Percentiles rank a stretch among this genome's conserved stretches.
Conservation (phyloP, 2,797 vertebrate species). For the Enoplosus armatus region DNA sequence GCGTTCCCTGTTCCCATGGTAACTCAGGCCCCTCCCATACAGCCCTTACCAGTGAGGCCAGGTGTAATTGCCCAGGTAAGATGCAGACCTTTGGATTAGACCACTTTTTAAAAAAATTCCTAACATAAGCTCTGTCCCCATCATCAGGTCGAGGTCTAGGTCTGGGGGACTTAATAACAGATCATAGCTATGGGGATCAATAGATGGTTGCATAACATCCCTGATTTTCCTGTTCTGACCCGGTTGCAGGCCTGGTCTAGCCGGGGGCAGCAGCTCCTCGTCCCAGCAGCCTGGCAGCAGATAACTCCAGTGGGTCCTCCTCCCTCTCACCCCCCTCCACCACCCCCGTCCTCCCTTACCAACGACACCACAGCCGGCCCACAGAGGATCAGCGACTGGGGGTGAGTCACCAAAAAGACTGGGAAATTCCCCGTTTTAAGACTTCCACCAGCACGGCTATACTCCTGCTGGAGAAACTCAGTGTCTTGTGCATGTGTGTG, state of each 20-base stretch:
- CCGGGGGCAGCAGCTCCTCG: conserved; percentile 92
- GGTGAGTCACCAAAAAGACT: conserved; percentile 83
- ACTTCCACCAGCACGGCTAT: not conserved
- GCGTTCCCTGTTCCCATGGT: conserved; percentile 94
- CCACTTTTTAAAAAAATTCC: too few relatives aligned
- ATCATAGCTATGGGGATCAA: not conserved
- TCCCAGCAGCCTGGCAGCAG: conserved; percentile 96
- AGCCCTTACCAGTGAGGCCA: conserved; percentile 92
- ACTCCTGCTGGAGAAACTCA: not conserved
- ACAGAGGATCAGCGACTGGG: conserved; percentile 94
- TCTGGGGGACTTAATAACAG: not conserved
- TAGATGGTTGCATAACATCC: not conserved
- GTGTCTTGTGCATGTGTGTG: not conserved
- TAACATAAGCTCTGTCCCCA: not conserved
- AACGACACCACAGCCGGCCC: conserved; percentile 89
- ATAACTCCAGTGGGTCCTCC: conserved; percentile 85
- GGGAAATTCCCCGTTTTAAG: conserved; percentile 30
- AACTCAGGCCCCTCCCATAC: conserved; percentile 93
- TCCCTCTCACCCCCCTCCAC: conserved; percentile 78
- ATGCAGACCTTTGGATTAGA: not conserved
- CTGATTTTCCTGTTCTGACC: not conserved
- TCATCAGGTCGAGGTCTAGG: too few relatives aligned
- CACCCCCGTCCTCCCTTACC: conserved; percentile 88
- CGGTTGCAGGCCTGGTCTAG: conserved; percentile 91
- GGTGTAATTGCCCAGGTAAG: conserved; percentile 94